Base-by-base conservation (phyloP, 64 coral and sea anemone genomes). In the Montipora cactus region DNA sequence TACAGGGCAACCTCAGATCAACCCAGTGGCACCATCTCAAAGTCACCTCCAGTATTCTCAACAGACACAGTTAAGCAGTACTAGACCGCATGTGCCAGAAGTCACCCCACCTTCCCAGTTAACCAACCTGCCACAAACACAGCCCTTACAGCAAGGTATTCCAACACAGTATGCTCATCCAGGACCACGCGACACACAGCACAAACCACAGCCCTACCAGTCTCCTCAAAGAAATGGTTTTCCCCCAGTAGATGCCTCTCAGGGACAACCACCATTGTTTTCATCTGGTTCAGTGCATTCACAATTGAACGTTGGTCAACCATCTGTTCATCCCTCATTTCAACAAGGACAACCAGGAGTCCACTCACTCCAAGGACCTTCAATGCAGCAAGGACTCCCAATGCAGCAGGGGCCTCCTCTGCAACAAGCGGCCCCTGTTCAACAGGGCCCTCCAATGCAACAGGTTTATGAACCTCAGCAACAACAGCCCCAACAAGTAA, bases 191-290 rank as follows among this genome's bases (percentile, higher is more conserved):
- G 55, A 5, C 1, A 80, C 20, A 61, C 80, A 67, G 7, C 1
- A 67, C 20, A 76, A 92, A 11, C 28, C 49, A 7, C 61, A 84
- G 62, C 9, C 81, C 18, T 90, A 69, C 58, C 61, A 74, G 21
- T 79, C 77, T 80, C 84, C 89, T 6, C 87, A 89, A 21, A 78
- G 46, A 1, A 88, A 90, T 12, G 83, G 79, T 46, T 82, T 76
- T n/a, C 71, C 93, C 3, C 45, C 79, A 25, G 57, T 77, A 21
- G 88, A 94, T n/a, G 79, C 93, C 14, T 94, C 93, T 5, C 79
- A 58, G 45, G 61, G 59, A 19, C 67, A 58, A 12, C 62, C 61
- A 19, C 81, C 67, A 19, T 67, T 84, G 81, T 69, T 68, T 48
- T 47, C 62, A 3, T 66, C 81, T 47, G 58, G 25, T 18, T 59